Evolutionary conservation across 1,140 invertebrate genomes (phyloP).

Genomic region (Pissodes strobi): DNA sequence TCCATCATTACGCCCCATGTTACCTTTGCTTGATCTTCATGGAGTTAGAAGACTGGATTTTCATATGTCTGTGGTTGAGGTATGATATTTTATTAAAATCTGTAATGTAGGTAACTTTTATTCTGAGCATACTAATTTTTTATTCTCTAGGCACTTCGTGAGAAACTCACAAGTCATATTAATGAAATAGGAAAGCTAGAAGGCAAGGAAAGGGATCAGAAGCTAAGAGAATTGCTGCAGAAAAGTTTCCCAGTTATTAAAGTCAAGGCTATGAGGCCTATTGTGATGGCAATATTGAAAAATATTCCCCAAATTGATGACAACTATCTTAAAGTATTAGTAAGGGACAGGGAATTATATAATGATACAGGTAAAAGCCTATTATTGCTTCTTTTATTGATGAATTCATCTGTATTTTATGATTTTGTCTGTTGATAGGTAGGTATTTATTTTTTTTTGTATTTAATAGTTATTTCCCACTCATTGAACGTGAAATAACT

Average conservation of each 20-base stretch:
- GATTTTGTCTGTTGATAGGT: too few relatives aligned
- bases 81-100: conserved; percentile 41
- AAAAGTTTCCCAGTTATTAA: conserved; percentile 94
- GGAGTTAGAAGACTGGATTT: conserved; percentile 91
- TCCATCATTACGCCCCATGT: conserved; percentile 89
- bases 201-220: conserved; percentile 77
- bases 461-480: too few relatives aligned
- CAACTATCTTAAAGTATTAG: conserved; percentile 84
- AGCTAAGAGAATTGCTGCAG: conserved; percentile 86
- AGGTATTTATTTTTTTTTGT: too few relatives aligned
- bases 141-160: conserved; percentile 83
- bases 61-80: conserved; percentile 91
- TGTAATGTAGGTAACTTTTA: too few relatives aligned
- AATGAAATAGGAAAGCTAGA: conserved; percentile 84
- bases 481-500: too few relatives aligned
- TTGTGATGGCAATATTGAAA: conserved; percentile 92
- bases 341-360: conserved; percentile 90
- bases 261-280: conserved; percentile 89
- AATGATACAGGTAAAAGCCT: conserved; percentile 77
- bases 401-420: too few relatives aligned
- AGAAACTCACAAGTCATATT: conserved; percentile 86
- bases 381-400: neutral
- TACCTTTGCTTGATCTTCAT: conserved; percentile 92
- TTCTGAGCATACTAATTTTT: too few relatives aligned
- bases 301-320: conserved; percentile 94